Evolutionary conservation across 2,888 invertebrate species (phyloP), one percentile per base, ranked within the genome.

Genomic region (Polylopha cassiicola): DNA sequence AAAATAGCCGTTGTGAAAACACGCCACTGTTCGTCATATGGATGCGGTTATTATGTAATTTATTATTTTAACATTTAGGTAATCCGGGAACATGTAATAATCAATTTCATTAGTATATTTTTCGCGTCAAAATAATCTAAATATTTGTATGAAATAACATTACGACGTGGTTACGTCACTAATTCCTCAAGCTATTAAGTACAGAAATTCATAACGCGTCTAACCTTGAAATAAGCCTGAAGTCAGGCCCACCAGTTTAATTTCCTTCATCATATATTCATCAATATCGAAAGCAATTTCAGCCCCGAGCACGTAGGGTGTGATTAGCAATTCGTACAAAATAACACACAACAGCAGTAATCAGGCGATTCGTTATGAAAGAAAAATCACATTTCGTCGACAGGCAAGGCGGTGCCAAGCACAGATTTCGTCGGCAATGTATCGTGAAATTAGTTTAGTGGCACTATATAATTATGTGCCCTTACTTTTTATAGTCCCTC

Each of bases 381-480:
- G 74, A 75, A 73, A 80, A 81, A 78, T 80, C 73, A 71, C 72
- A 74, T 80, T 80, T 74, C 55, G 70, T 50, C 61, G 66, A 65
- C 70, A 65, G 72, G 68, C 71, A 56, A 71, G 75, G 72, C 71
- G 73, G 84, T 84, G 84, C 85, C 84, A 80, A 74, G 82, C 79
- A 75, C 85, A 84, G 85, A 84, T 85, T 85, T 82, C 72, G 78
- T 67, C 71, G 80, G 78, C 85, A 82, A 82, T 84, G 82, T 85
- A 84, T 82, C 85, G 84, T 85, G 81, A 85, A 85, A 85, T 85
- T 84, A 85, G 85, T 84, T 85, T 85, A 82, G 79, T 81, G 78
- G 78, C 78, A 84, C 81, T 84, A 84, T 85, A 82, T 85, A 85
- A 85, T 85, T 85, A 85, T 75, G 78, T 68, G 67, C 75, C 79